Evolutionary conservation across 2,113 vertebrate species (phyloP).

Genomic region (Periophthalmus modestus): DNA sequence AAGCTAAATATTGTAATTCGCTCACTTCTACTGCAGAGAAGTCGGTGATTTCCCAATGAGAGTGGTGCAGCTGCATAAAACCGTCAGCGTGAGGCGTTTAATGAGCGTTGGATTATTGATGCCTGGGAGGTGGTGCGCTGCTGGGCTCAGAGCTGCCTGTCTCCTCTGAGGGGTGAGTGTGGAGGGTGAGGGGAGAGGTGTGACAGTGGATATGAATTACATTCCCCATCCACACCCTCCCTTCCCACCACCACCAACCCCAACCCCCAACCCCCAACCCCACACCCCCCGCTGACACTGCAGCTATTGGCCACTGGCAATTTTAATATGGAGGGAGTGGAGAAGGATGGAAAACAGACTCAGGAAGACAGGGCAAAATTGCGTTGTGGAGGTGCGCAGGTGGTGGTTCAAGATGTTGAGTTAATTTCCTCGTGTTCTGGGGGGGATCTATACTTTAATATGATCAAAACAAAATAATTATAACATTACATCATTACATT

Average conservation of each 20-base stretch:
- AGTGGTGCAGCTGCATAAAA: slow-evolving; percentile 30
- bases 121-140: slow-evolving; percentile 32
- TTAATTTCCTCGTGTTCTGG: background rate
- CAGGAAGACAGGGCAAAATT: background rate
- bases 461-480: background rate
- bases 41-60: slow-evolving; percentile 7
- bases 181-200: slow-evolving; percentile 47
- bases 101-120: slow-evolving; percentile 66
- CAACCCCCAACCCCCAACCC: too few species aligned
- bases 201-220: slow-evolving; percentile 69
- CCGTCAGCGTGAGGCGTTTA: slow-evolving; percentile 32
- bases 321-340: slow-evolving; percentile 56
- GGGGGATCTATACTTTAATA: background rate
- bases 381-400: background rate
- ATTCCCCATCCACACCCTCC: slow-evolving; percentile 22
- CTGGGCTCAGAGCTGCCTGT: slow-evolving; percentile 54
- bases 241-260: too few species aligned
- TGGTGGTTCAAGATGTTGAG: background rate
- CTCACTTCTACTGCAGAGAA: slow-evolving; percentile 19
- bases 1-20: slow-evolving; percentile 29
- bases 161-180: slow-evolving; percentile 26
- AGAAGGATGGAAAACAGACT: slow-evolving; percentile 10
- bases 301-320: slow-evolving; percentile 53
- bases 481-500: background rate
- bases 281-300: slow-evolving; percentile 68